Conservation (phyloP, 2,113 vertebrate genomes). For the Himantopus leucocephalus region DNA sequence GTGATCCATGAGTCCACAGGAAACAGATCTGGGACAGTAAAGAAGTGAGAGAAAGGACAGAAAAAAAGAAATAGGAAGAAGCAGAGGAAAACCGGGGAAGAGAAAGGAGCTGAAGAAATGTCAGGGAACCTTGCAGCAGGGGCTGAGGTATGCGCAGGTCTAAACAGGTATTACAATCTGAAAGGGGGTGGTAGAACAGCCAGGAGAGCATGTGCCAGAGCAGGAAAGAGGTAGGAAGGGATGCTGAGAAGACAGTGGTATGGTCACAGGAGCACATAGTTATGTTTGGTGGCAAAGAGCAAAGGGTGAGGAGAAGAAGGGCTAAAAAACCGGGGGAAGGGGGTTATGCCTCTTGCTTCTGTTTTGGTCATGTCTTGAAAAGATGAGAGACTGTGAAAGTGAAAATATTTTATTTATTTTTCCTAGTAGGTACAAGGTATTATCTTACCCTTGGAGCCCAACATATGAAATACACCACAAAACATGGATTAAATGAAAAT, state of each 20-base stretch:
- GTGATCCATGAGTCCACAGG: neutral
- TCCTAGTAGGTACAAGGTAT: neutral
- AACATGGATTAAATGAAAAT: neutral
- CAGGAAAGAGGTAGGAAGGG: neutral
- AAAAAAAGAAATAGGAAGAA: neutral
- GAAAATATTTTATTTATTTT: neutral
- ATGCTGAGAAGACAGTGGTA: neutral
- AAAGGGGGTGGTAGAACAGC: neutral
- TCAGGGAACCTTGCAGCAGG: neutral
- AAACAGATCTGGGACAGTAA: neutral
- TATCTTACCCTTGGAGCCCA: neutral
- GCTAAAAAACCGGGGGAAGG: neutral
- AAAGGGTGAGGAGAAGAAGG: rapidly evolving
- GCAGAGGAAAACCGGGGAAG: neutral
- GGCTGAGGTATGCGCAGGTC: neutral
- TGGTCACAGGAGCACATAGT: neutral
- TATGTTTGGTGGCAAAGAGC: neutral
- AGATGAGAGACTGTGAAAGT: neutral
- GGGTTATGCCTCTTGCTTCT: rapidly evolving
- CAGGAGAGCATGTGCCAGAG: neutral
- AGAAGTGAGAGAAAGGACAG: neutral
- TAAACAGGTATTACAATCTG: neutral
- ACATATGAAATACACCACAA: neutral
- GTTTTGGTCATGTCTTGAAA: neutral
- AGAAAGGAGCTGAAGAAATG: neutral